These are phyloP conservation scores for Thrips palmi DNA, from an alignment of 1,140 invertebrate species.

Conservation along the genomic window DNA sequence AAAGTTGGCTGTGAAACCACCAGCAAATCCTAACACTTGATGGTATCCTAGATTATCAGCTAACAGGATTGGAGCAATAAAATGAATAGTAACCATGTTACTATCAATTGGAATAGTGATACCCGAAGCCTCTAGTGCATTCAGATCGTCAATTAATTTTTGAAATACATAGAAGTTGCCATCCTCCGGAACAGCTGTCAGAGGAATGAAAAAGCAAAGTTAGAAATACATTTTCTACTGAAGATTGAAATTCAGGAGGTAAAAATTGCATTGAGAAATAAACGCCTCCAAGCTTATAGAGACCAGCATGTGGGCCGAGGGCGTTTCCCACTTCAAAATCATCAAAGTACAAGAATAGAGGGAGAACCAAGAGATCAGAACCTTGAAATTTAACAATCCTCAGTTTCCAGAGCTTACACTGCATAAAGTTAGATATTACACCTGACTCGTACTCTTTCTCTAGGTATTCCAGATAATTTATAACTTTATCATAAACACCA, in stretches of 20 bases:
- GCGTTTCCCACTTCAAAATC: constrained; percentile 15
- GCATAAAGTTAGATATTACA: constrained; percentile 9
- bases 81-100: constrained; percentile 1
- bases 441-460: constrained; percentile 1
- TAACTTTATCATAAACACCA: constrained; percentile 7
- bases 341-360: constrained; percentile 12
- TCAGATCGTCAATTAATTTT: neutral
- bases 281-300: constrained; percentile 13
- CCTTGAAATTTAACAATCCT: neutral
- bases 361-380: constrained; percentile 9
- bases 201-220: constrained; percentile 13
- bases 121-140: neutral
- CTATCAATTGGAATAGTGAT: neutral
- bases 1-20: constrained; percentile 13
- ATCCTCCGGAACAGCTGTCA: constrained; percentile 11
- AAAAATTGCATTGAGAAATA: constrained; percentile 14
- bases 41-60: constrained; percentile 15
- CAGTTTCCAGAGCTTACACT: constrained; percentile 9
- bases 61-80: constrained; percentile 11
- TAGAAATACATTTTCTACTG: constrained; percentile 15
- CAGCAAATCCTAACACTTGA: constrained; percentile 13
- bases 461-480: constrained; percentile 9
- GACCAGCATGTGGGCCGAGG: constrained; percentile 11
- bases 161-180: constrained; percentile 7
- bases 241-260: constrained; percentile 11